Evolutionary conservation across 2,797 vertebrate genomes (phyloP).

Genomic region (Margarornis squamiger): DNA sequence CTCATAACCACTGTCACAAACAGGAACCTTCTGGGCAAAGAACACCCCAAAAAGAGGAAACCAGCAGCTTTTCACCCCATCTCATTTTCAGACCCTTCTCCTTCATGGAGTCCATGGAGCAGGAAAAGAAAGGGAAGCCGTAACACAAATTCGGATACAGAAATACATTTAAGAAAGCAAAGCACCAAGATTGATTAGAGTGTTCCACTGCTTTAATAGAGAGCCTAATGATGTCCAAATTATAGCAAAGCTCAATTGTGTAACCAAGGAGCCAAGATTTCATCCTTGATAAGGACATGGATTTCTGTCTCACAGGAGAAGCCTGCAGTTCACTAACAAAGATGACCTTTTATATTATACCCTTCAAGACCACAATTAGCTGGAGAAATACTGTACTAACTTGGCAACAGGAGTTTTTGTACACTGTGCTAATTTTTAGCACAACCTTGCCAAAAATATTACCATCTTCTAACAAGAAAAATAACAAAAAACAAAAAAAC

Average conservation of each 20-base stretch:
- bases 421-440: slow-evolving; percentile 38
- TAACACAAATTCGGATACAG: background rate
- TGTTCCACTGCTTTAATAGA: slow-evolving; percentile 52
- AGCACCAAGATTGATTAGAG: slow-evolving; percentile 54
- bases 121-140: background rate
- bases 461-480: background rate
- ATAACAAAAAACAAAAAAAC: background rate
- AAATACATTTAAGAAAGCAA: slow-evolving; percentile 20
- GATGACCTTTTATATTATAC: slow-evolving; percentile 61
- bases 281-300: slow-evolving; percentile 65
- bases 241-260: slow-evolving; percentile 63
- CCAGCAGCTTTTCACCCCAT: background rate
- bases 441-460: slow-evolving; percentile 44
- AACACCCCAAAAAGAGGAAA: background rate
- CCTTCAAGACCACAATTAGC: slow-evolving; percentile 66
- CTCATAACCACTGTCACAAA: background rate
- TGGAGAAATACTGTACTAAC: slow-evolving; percentile 42
- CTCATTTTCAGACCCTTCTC: background rate
- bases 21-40: background rate
- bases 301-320: slow-evolving; percentile 62
- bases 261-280: slow-evolving; percentile 69
- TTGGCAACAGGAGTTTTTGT: slow-evolving; percentile 55
- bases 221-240: slow-evolving; percentile 69
- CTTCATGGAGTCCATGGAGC: rapidly evolving
- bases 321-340: slow-evolving; percentile 64